Base-by-base conservation (phyloP, 2,888 invertebrate species). In the Xylota segnis region DNA sequence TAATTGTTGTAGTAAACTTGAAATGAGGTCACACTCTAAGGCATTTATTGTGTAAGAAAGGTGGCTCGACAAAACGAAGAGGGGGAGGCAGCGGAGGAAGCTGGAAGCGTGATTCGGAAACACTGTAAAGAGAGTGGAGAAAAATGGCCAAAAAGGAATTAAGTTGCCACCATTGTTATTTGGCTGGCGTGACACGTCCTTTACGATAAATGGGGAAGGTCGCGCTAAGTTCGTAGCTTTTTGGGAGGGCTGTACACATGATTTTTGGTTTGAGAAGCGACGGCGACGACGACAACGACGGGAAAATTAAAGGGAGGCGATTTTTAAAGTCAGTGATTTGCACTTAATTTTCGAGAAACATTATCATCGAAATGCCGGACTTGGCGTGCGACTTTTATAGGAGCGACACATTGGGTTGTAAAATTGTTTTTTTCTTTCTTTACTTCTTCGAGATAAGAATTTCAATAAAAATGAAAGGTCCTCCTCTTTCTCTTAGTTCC, bases 21-120 rank as follows among this genome's bases (percentile, higher is more conserved):
- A 75, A 86, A 86, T 82, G 86, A 82, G 86, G 86, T 86, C 86
- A 82, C 76, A 82, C 71, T 86, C 47, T 50, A 56, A 65, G 63
- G 68, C 68, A 75, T 68, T 77, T 76, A 56, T 23, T 72, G 56
- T 76, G 56, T 56, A 65, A 58, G 37, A 27, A 68, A 59, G 37
- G 58, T 16, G 56, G 71, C 5, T 18, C 3, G 37, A 27, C 18
- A n/a, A 40, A 32, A 29, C 0, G 18, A 52, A 47, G 63, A 29
- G 4, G 63, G 27, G 4, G 34, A 12, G 18, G 5, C 10, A 18
- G 6, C 9, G 58, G 27, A 47, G 58, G n/a, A 27, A 16, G 59
- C 29, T 56, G 52, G 18, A 63, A 54, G 61, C 61, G 43, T 63
- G 54, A 54, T 74, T 63, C 43, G 63, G 37, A 74, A 74, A 63